phyloP scores from a whole-genome alignment of 2,113 vertebrate species.

The Pachypanchax playfairii region DNA sequence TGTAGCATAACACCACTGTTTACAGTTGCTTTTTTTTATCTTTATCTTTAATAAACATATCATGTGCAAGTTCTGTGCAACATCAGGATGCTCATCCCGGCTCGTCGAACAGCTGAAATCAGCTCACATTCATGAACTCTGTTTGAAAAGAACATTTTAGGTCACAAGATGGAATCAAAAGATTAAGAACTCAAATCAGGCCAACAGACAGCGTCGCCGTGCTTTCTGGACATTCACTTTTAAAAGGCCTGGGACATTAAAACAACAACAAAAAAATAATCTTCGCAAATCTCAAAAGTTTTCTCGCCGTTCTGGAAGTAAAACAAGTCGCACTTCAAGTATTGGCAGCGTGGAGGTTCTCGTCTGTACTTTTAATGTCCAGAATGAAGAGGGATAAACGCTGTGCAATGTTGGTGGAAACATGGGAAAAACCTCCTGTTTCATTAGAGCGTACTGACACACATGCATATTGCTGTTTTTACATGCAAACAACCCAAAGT shows the following conservation, averaged over 20 bases:
- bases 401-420: conserved; percentile 44
- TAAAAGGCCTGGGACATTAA: conserved; percentile 50
- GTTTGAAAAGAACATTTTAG: conserved; percentile 34
- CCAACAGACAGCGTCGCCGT: conserved; percentile 18
- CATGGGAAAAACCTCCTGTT: conserved; percentile 28
- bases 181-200: conserved; percentile 54
- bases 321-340: conserved; percentile 77
- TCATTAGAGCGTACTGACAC: conserved; percentile 44
- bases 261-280: background rate
- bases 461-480: conserved; percentile 61
- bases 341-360: conserved; percentile 53
- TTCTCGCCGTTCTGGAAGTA: conserved; percentile 41
- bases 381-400: conserved; percentile 2
- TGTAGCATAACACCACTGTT: conserved; percentile 51
- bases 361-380: conserved; percentile 1
- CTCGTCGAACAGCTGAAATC: conserved; percentile 53
- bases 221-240: conserved; percentile 68
- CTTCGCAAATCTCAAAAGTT: too few species aligned
- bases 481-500: conserved; percentile 59
- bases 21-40: conserved; percentile 18
- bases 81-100: conserved; percentile 50
- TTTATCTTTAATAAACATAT: conserved; percentile 48
- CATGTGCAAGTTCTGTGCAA: conserved; percentile 81
- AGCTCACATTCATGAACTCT: conserved; percentile 74
- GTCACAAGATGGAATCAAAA: conserved; percentile 72